These are phyloP conservation scores for Thermophis baileyi DNA, from an alignment of 2,113 vertebrate species.

Conservation along the genomic window DNA sequence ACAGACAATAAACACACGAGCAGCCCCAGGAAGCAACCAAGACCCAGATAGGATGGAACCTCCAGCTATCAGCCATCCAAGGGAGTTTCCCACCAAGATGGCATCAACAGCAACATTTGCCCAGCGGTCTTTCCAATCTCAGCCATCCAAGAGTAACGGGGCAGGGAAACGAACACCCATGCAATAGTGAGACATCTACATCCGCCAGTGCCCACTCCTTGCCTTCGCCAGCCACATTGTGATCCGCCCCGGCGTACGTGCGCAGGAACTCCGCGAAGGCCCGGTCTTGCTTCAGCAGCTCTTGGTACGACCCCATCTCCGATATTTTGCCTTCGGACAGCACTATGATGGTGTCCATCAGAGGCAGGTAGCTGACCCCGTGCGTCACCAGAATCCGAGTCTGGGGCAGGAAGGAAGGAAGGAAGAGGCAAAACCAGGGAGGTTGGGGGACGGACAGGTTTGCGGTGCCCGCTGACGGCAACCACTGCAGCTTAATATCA, in stretches of 20 bases:
- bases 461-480: no score
- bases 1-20: neutral
- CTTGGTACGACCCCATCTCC: slow-evolving; percentile 90
- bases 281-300: slow-evolving; percentile 82
- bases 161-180: neutral
- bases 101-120: neutral
- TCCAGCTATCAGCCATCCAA: neutral
- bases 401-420: slow-evolving; percentile 56
- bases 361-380: slow-evolving; percentile 84
- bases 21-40: neutral
- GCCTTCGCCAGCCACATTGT: slow-evolving; percentile 57
- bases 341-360: slow-evolving; percentile 85
- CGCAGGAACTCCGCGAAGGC: slow-evolving; percentile 90
- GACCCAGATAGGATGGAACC: neutral
- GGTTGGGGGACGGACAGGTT: fast-evolving
- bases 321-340: slow-evolving; percentile 91
- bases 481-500: neutral
- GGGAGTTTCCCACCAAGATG: neutral
- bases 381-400: slow-evolving; percentile 93
- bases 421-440: no score
- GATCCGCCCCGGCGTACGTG: slow-evolving; percentile 80
- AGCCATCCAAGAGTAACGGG: no score
- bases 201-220: neutral
- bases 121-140: neutral
- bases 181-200: neutral